Evolutionary conservation across 2,888 invertebrate species (phyloP).

Genomic region (Perizoma flavofasciatum): DNA sequence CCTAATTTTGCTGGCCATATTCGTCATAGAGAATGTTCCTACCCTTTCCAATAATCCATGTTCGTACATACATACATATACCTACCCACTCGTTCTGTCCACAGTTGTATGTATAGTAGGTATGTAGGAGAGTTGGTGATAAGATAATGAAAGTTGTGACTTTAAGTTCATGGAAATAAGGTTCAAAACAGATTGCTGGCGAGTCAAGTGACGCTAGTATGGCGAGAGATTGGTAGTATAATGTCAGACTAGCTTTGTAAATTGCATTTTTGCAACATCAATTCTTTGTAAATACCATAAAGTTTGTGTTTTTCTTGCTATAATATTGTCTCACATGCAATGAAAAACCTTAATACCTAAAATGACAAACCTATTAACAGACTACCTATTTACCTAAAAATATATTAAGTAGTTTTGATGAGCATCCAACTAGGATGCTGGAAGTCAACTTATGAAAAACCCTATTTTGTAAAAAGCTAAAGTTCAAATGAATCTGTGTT

Average conservation of each 20-base stretch:
- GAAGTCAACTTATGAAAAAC: too few relatives aligned
- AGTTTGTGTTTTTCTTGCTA: neutral
- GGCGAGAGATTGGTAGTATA: conserved; percentile 48
- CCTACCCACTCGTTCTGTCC: conserved; percentile 55
- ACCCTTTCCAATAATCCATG: too few relatives aligned
- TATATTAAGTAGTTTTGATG: neutral
- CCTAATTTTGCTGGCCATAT: neutral
- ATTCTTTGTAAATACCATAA: neutral
- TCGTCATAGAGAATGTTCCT: conserved; percentile 31
- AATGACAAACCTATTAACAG: neutral
- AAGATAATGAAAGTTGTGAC: conserved; percentile 52
- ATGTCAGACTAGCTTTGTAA: conserved; percentile 48
- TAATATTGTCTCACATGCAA: neutral
- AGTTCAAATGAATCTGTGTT: neutral
- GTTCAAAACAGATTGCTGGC: conserved; percentile 51
- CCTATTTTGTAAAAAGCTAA: neutral
- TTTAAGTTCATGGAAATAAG: conserved; percentile 49
- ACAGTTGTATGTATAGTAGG: conserved; percentile 53
- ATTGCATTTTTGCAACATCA: conserved; percentile 36
- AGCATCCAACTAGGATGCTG: too few relatives aligned
- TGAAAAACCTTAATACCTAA: neutral
- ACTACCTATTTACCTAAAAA: conserved; percentile 16
- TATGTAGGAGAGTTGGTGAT: conserved; percentile 55
- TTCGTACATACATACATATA: conserved; percentile 48
- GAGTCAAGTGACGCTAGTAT: conserved; percentile 54